Conservation (phyloP, 2,888 invertebrate species). For the Lasioglossum villosulum region DNA sequence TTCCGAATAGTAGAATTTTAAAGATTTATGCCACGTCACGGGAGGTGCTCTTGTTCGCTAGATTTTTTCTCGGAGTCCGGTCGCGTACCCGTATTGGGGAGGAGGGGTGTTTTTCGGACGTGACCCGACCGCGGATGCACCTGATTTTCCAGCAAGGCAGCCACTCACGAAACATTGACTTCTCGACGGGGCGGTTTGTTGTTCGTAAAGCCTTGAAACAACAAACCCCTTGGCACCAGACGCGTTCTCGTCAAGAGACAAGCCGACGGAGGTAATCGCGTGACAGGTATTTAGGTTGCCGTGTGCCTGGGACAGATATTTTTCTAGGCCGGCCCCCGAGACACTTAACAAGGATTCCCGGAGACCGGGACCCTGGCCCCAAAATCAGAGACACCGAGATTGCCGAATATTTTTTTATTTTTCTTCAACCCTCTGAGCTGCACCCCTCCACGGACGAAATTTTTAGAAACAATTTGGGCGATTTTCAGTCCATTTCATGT, state of each 20-base stretch:
- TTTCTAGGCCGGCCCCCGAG: conserved; percentile 62
- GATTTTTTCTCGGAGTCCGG: not conserved
- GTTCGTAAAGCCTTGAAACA: conserved; percentile 65
- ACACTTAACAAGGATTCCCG: conserved; percentile 30
- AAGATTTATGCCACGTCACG: conserved; percentile 9
- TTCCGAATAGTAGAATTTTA: not conserved
- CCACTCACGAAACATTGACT: conserved; percentile 63
- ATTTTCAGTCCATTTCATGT: too few species aligned
- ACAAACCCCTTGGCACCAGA: conserved; percentile 61
- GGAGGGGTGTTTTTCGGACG: conserved; percentile 74
- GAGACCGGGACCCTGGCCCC: not conserved
- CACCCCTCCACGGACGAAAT: too few species aligned
- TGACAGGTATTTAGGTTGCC: conserved; percentile 63
- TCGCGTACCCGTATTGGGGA: not conserved
- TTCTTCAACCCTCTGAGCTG: too few species aligned
- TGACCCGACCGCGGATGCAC: conserved; percentile 73
- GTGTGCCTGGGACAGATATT: conserved; percentile 52
- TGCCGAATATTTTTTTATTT: not conserved
- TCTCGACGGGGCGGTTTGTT: conserved; percentile 59
- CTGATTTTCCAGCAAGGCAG: conserved; percentile 74
- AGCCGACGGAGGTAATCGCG: conserved; percentile 44
- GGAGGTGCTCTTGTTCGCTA: not conserved
- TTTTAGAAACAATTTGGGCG: too few species aligned
- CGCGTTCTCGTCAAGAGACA: not conserved
- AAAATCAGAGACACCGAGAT: conserved; percentile 7